Base-by-base conservation (phyloP, 2,797 vertebrate genomes). In the Moxostoma hubbsi region DNA sequence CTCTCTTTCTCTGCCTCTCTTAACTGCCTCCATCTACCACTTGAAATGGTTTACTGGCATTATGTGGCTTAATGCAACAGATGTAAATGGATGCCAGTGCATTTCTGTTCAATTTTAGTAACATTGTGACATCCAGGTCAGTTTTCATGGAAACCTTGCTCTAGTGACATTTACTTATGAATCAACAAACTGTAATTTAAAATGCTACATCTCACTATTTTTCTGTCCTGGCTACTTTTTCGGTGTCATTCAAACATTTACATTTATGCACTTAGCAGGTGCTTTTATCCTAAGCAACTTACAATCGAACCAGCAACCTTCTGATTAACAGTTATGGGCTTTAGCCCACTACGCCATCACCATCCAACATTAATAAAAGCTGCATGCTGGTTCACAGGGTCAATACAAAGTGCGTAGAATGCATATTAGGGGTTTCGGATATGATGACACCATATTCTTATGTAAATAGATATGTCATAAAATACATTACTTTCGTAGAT, bases 61-160 rank as follows among this genome's bases (percentile, higher is more conserved):
- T 80, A 79, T 77, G 70, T 76, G 82, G 79, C 79, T 81, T 83
- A 82, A 82, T 73, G 68, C 73, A 86, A 80, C 80, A 58, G 58
- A 80, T 59, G 66, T 70, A 77, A 83, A 83, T 80, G 51, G 70
- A 83, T 83, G 79, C 59, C 62, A 65, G 9, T 64, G 49, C 68
- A 63, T 75, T 81, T 73, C 64, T 66, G 55, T 80, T 62, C 7
- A 66, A 67, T 68, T 76, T 80, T 24, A 24, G 18, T 24, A 24
- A 24, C 18, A 24, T 24, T 24, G 18, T 24, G 18, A 59, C 24
- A 15, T 77, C 6, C 46, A 18, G 9, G 1, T 6, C 47, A 2
- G 15, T n/a, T 47, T 62, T 47, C 46, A 36, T 50, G 58, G 55
- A 47, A 72, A 45, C 61, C 13, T 45, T 7, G 49, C 15, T n/a